These are phyloP conservation scores for Cheirogaleus major DNA, from an alignment of 2,797 vertebrate species.

Conservation along the genomic window DNA sequence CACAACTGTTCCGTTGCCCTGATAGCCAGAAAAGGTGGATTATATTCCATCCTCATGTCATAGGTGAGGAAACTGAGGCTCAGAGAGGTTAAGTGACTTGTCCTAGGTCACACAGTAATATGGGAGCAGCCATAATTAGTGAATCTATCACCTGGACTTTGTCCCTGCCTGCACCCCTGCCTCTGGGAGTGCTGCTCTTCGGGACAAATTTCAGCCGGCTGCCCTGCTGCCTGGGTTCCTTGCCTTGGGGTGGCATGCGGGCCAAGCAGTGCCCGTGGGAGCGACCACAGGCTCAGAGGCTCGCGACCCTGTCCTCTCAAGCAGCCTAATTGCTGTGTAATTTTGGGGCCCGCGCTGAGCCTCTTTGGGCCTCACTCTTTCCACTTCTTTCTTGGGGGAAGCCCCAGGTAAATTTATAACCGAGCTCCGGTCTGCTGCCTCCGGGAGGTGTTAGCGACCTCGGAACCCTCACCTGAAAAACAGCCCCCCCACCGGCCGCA, in stretches of 20 bases:
- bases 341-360: not conserved
- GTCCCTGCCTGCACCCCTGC: too few species aligned
- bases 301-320: not conserved
- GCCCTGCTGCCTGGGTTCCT: not conserved
- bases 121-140: not conserved
- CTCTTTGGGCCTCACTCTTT: slow-evolving; percentile 69
- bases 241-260: not conserved
- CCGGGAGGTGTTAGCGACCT: not conserved
- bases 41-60: not conserved
- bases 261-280: not conserved
- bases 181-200: not conserved
- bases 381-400: slow-evolving; percentile 56
- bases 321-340: slow-evolving; percentile 16
- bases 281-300: not conserved
- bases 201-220: not conserved
- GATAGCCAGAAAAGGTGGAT: not conserved
- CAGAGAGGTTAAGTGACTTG: slow-evolving; percentile 23
- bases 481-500: not conserved
- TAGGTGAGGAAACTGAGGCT: not conserved
- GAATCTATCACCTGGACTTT: not conserved
- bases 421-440: not conserved
- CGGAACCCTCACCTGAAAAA: slow-evolving; percentile 21
- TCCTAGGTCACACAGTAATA: not conserved
- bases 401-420: slow-evolving; percentile 25
- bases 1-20: not conserved